Conservation (phyloP, 2,888 invertebrate species). For the Phyto melanocephala region DNA sequence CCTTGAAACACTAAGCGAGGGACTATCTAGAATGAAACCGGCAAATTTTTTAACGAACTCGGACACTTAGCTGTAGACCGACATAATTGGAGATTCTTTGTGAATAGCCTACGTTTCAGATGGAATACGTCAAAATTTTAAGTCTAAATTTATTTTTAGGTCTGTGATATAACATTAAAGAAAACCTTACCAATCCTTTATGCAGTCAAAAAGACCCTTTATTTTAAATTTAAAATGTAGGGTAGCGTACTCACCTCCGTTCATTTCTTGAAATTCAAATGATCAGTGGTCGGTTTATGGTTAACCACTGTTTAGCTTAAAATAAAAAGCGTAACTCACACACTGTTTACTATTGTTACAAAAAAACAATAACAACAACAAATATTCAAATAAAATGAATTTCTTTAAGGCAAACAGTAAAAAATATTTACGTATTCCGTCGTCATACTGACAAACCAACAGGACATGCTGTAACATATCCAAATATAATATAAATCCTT, state of each 20-base stretch:
- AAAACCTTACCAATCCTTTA: no score
- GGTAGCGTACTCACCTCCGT: not conserved
- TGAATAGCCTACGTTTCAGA: no score
- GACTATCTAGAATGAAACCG: no score
- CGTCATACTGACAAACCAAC: conserved; percentile 5
- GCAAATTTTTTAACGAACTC: no score
- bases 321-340: conserved; percentile 3
- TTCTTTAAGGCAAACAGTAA: not conserved
- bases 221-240: not conserved
- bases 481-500: conserved; percentile 49
- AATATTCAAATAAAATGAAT: conserved; percentile 1
- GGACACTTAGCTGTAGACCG: no score
- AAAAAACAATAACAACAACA: not conserved
- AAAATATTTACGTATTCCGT: conserved; percentile 7
- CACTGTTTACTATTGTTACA: not conserved
- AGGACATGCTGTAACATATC: not conserved
- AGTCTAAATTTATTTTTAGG: no score
- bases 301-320: conserved; percentile 38
- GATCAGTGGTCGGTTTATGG: conserved; percentile 56
- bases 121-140: no score
- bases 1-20: no score
- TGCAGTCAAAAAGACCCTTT: no score
- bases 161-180: no score
- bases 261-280: not conserved
- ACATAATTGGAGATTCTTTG: no score